Evolutionary conservation across 1,140 invertebrate species (phyloP).

Genomic region (Neocloeon triangulifer): DNA sequence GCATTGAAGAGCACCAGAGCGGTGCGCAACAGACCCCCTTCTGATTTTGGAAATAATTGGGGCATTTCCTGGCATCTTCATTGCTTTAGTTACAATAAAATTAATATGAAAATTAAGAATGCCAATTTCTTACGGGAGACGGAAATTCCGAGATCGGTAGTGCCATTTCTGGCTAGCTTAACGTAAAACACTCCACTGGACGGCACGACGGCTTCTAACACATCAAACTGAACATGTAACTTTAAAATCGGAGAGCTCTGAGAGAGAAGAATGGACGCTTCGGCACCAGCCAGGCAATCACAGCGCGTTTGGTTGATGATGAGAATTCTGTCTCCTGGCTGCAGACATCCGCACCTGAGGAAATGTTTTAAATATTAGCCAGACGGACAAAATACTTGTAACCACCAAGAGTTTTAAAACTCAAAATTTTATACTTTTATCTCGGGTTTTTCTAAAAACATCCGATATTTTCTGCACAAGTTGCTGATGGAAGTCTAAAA

Average conservation of each 20-base stretch:
- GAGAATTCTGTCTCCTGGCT: conserved; percentile 62
- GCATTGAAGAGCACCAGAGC: conserved; percentile 61
- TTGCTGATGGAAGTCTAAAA: no score
- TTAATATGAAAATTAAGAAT: no score
- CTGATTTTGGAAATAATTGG: conserved; percentile 65
- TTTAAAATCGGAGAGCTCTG: conserved; percentile 25
- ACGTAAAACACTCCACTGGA: conserved; percentile 76
- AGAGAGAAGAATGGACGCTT: no score
- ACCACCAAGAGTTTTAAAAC: no score
- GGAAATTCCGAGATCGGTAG: conserved; percentile 59
- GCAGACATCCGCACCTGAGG: conserved; percentile 52
- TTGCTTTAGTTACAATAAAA: not conserved
- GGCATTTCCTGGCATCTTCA: conserved; percentile 37
- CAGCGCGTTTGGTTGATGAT: conserved; percentile 52
- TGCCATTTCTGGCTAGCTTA: conserved; percentile 54
- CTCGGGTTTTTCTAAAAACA: no score
- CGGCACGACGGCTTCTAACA: conserved; percentile 77
- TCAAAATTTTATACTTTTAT: no score
- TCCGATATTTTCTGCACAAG: no score
- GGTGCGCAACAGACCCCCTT: conserved; percentile 71
- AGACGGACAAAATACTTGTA: no score
- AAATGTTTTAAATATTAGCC: no score
- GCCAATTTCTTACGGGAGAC: conserved; percentile 47
- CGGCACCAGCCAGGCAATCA: no score
- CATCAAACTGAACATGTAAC: conserved; percentile 67